Evolutionary conservation across 2,888 invertebrate genomes (phyloP), one percentile per base, ranked within the genome.

Genomic region (Dryocosmus kuriphilus): DNA sequence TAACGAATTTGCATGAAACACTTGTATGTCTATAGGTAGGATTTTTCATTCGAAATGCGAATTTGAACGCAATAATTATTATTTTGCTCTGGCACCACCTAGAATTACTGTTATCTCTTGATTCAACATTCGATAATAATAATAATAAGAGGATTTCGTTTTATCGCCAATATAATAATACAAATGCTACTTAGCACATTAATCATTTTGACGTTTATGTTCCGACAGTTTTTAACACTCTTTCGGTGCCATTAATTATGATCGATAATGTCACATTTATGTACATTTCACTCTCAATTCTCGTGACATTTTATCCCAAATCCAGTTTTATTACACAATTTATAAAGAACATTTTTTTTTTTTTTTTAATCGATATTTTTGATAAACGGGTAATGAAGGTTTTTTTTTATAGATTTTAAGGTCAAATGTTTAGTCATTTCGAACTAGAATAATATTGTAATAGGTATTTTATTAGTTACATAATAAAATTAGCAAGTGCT

Each of bases 41-140:
- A 41, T 41, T 65, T 65, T 65, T 41, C 41, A 65, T 41, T n/a
- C n/a, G 7, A 41, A 41, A 27, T 27, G 41, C 41, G 41, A 41
- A 27, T 65, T 41, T 65, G 7, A 16, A n/a, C 16, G 19, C 22
- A 8, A 24, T 41, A 22, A 65, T 65, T 65, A 65, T 65, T 65
- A 65, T 65, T 41, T 65, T 16, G 22, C 41, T 41, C 65, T 65
- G 27, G 41, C 4, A 4, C 24, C 14, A 32, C 14, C 41, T 41
- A 41, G 24, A 65, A 41, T 41, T 65, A 65, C 27, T 41, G 27
- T 41, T 41, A 41, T 24, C 38, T 38, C 22, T 38, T 38, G 35
- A n/a, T 63, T 14, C 22, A 32, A 22, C 8, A 30, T 38, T 63
- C 38, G 38, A 38, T 63, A 63, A 38, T 63, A 6, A 38, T n/a